These are phyloP conservation scores for Andrena bucephala DNA, from an alignment of 2,888 invertebrate species.

Conservation along the genomic window DNA sequence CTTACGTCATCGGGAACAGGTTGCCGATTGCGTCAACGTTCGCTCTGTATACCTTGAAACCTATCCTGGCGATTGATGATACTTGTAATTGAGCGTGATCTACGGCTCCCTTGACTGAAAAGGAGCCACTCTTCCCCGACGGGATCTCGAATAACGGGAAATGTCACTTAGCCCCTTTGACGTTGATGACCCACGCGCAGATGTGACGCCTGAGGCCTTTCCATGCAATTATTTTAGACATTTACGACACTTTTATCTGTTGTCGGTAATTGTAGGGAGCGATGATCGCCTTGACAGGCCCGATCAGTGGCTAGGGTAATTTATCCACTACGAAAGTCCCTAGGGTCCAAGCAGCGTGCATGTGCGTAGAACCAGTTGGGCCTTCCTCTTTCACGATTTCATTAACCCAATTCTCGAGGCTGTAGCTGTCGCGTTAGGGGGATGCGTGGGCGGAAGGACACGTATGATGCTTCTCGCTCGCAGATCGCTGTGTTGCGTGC, in stretches of 20 bases:
- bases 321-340: not conserved
- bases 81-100: slow-evolving; percentile 28
- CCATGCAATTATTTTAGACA: too few species aligned
- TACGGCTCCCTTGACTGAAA: not conserved
- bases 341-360: not conserved
- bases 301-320: not conserved
- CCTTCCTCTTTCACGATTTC: slow-evolving; percentile 64
- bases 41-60: slow-evolving; percentile 45
- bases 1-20: slow-evolving; percentile 70
- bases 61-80: slow-evolving; percentile 35
- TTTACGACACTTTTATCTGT: too few species aligned
- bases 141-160: not conserved
- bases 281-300: too few species aligned
- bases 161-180: too few species aligned
- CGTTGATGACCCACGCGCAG: too few species aligned
- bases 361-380: not conserved
- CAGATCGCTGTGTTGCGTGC: slow-evolving; percentile 33
- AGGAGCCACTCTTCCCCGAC: not conserved
- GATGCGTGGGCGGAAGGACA: slow-evolving; percentile 49
- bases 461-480: slow-evolving; percentile 43
- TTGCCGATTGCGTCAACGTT: slow-evolving; percentile 68
- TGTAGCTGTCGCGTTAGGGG: slow-evolving; percentile 44
- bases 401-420: slow-evolving; percentile 65
- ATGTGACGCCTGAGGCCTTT: too few species aligned
- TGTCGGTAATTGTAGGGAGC: too few species aligned